These are phyloP conservation scores for Troglohyphantes excavatus DNA, from an alignment of 2,888 invertebrate genomes.

Conservation along the genomic window DNA sequence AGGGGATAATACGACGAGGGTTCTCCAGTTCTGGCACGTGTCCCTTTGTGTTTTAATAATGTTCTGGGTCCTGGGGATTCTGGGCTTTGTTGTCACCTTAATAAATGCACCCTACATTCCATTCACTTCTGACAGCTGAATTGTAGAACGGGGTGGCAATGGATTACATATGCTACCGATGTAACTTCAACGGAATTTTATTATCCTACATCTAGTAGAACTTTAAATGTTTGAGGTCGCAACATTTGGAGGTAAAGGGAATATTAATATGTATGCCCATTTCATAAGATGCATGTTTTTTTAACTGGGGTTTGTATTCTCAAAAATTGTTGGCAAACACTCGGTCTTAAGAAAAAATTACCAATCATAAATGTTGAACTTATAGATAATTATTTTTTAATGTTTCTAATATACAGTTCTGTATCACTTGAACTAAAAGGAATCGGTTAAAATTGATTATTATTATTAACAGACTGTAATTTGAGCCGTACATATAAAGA, in stretches of 20 bases:
- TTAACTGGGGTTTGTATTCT: neutral
- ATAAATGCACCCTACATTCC: constrained; percentile 54
- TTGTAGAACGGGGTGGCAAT: constrained; percentile 23
- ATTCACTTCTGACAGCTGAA: constrained; percentile 37
- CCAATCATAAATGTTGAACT: no score
- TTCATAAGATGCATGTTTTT: neutral
- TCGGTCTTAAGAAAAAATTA: no score
- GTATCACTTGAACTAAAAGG: no score
- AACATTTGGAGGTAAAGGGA: neutral
- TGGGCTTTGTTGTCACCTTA: constrained; percentile 50
- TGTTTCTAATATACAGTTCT: no score
- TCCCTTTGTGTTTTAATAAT: constrained; percentile 53
- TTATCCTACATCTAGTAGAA: neutral
- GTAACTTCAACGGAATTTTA: constrained; percentile 9
- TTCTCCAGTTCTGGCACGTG: constrained; percentile 53
- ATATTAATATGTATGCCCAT: neutral
- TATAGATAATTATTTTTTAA: no score
- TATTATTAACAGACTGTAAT: no score
- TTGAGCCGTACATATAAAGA: no score
- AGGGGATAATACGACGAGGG: neutral
- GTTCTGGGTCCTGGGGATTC: constrained; percentile 31
- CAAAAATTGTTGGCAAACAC: no score
- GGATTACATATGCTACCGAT: constrained; percentile 39
- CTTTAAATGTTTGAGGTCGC: neutral
- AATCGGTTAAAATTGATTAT: no score